phyloP scores from a whole-genome alignment of 1,140 invertebrate genomes.

The Macrobrachium nipponense region DNA sequence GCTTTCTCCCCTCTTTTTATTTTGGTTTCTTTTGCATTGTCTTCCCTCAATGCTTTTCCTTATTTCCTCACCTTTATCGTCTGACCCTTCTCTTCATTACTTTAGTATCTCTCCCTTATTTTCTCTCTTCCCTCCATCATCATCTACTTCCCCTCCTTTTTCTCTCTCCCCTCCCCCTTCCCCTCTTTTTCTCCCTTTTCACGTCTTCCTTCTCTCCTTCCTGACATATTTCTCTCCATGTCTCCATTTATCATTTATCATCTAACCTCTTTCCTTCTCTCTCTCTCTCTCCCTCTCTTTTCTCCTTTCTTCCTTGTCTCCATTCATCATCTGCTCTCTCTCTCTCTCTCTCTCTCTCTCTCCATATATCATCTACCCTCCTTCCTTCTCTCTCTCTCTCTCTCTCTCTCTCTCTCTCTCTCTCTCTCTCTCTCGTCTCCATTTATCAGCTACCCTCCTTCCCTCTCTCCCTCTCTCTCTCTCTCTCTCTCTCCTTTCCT shows the following conservation, averaged over 20 bases:
- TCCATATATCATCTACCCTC: no score
- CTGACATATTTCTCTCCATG: not conserved
- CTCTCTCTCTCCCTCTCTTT: not conserved
- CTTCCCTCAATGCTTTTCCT: no score
- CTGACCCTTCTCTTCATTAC: no score
- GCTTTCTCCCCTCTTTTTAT: no score
- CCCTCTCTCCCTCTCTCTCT: not conserved
- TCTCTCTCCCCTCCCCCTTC: not conserved
- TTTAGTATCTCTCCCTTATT: no score
- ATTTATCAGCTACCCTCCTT: not conserved
- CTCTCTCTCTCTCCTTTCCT: not conserved
- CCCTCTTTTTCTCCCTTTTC: no score
- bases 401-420: not conserved
- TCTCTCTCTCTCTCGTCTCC: no score
- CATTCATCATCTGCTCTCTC: not conserved
- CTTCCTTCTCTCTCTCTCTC: not conserved
- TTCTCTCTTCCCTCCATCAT: not conserved
- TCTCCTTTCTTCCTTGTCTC: no score
- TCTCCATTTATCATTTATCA: no score
- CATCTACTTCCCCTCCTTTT: not conserved
- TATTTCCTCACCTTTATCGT: no score
- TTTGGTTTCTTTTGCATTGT: no score
- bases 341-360: not conserved
- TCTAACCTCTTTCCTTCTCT: not conserved
- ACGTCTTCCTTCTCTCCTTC: no score